These are phyloP conservation scores for Gnatocerus cornutus DNA, from an alignment of 2,888 invertebrate species.

Conservation along the genomic window DNA sequence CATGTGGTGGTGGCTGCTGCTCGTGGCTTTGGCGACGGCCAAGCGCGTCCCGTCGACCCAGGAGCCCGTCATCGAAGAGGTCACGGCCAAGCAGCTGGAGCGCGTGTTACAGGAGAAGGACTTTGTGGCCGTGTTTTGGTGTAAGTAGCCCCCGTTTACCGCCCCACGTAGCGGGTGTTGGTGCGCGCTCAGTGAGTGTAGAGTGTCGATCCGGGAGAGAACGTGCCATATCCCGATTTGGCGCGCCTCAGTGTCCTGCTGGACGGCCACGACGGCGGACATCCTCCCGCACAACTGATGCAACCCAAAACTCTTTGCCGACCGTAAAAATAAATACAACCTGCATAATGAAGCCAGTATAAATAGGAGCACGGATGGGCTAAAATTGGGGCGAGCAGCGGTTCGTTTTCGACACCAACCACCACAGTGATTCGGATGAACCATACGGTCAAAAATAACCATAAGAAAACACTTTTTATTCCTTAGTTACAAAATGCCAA, in stretches of 20 bases:
- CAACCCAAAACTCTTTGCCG: conserved; percentile 44
- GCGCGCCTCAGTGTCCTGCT: conserved; percentile 61
- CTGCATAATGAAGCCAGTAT: conserved; percentile 60
- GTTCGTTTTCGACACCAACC: conserved; percentile 8
- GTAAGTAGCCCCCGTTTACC: conserved; percentile 79
- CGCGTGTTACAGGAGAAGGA: conserved; percentile 92
- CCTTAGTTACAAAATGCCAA: conserved; percentile 28
- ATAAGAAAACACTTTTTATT: background rate
- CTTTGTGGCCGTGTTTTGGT: conserved; percentile 96
- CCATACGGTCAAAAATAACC: too few species aligned
- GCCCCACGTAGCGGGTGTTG: conserved; percentile 44
- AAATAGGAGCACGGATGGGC: conserved; percentile 55
- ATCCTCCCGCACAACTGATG: conserved; percentile 52
- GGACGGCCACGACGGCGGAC: conserved; percentile 42
- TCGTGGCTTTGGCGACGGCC: conserved; percentile 72
- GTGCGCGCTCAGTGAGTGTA: conserved; percentile 58
- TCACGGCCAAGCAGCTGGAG: conserved; percentile 93
- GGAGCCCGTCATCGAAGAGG: conserved; percentile 90
- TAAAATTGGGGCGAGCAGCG: conserved; percentile 28
- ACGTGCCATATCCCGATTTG: conserved; percentile 69
- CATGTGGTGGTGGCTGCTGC: conserved; percentile 74
- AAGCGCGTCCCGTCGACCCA: conserved; percentile 70
- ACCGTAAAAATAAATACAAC: conserved; percentile 46
- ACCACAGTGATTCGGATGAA: background rate
- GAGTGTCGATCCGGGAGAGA: conserved; percentile 61